Evolutionary conservation across 2,113 vertebrate species (phyloP).

Genomic region (Stomatorhinus ivindoensis): DNA sequence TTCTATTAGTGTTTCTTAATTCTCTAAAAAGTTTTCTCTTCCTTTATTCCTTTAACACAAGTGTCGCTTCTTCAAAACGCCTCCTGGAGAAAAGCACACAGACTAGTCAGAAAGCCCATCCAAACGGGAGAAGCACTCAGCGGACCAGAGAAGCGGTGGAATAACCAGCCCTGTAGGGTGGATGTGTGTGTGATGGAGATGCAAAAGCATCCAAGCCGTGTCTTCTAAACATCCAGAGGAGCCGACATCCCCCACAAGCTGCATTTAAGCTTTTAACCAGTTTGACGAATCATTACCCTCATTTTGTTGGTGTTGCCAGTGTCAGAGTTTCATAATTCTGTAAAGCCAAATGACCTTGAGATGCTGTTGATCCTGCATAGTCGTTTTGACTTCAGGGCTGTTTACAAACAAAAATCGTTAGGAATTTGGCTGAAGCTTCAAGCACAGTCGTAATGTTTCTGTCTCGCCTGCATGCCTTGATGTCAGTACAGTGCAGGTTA

Average conservation of each 20-base stretch:
- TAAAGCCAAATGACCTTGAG: not conserved
- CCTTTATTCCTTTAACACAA: not conserved
- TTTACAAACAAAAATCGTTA: not conserved
- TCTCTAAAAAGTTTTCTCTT: not conserved
- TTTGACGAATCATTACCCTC: not conserved
- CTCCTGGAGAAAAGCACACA: not conserved
- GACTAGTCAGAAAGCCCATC: not conserved
- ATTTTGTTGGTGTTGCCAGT: not conserved
- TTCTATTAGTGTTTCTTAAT: not conserved
- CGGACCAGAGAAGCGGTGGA: not conserved
- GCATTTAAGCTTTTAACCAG: not conserved
- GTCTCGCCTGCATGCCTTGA: not conserved
- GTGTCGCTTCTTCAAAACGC: not conserved
- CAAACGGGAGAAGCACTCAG: not conserved
- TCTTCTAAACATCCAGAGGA: not conserved
- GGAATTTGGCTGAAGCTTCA: not conserved
- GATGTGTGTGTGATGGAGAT: not conserved
- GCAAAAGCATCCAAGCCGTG: not conserved
- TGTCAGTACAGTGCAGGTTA: not conserved
- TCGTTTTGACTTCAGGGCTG: not conserved
- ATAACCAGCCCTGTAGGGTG: no score
- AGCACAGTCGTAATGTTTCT: not conserved
- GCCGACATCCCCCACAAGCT: not conserved
- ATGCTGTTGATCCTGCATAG: not conserved
- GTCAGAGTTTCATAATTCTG: not conserved